These are phyloP conservation scores for Cladopsammia gracilis DNA, from an alignment of 64 coral and sea anemone genomes.

Conservation along the genomic window DNA sequence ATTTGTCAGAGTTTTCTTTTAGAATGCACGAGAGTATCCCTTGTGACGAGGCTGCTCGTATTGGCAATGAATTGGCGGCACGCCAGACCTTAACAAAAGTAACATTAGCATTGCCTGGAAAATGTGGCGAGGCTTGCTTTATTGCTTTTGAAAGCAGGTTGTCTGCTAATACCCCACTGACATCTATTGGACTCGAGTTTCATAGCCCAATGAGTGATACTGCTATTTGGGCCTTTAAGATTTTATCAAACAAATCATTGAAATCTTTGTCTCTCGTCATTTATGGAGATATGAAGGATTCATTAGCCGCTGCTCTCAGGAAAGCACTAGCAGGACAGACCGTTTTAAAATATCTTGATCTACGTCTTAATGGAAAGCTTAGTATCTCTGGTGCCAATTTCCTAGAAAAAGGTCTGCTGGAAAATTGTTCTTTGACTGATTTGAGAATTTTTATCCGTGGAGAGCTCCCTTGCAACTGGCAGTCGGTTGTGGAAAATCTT, in stretches of 20 bases:
- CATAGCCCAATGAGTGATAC: background rate
- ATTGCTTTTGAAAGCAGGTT: background rate
- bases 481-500: background rate
- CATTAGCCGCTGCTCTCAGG: background rate
- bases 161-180: background rate
- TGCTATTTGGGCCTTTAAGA: background rate
- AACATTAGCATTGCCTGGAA: background rate
- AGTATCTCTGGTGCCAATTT: background rate
- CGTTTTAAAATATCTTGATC: background rate
- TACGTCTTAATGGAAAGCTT: background rate
- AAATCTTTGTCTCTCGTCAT: background rate
- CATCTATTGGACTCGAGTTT: background rate
- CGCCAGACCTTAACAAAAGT: background rate
- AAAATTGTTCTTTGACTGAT: background rate
- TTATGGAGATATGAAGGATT: background rate
- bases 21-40: background rate
- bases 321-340: background rate
- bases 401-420: background rate
- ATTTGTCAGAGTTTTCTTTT: background rate
- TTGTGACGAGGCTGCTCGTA: too few relatives aligned
- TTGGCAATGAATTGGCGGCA: background rate
- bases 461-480: slow-evolving; percentile 13
- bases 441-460: background rate
- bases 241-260: background rate
- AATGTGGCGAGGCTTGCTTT: fast-evolving